Evolutionary conservation across 2,113 vertebrate genomes (phyloP), one percentile per base, ranked within the genome.

Genomic region (Perca schrenkii): DNA sequence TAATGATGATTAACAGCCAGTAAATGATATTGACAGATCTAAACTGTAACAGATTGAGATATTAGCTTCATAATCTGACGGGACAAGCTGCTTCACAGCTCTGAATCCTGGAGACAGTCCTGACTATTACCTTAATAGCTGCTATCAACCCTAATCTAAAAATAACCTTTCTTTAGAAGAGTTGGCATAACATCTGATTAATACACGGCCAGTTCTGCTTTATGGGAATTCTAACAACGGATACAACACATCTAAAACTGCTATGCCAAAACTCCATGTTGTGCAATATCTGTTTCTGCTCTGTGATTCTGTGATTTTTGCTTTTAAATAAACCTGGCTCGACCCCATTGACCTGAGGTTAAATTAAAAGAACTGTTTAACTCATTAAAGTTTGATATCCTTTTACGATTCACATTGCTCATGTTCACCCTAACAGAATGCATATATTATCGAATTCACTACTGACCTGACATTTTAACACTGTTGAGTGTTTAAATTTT

Each of bases 381-480:
- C 76, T 89, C 83, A 90, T 91, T 86, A 86, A 90, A 89, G 65
- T 84, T 86, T 65, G 40, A 92, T 90, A 81, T 88, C 61, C 54
- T 77, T 74, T 92, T 88, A 85, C 87, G 82, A 92, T 91, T 92
- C 90, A 81, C 52, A 77, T 77, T 36, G 28, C 70, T 89, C 53
- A 63, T 82, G 58, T 77, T 85, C 74, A 10, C 76, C 68, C 68
- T 82, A 85, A 89, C 84, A 82, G 62, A 64, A 77, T 81, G 89
- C 84, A 90, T 90, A 91, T 76, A 86, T 91, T 85, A 89, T 76
- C 71, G 60, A 52, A 83, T 81, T 86, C 82, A 80, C 73, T 49
- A 3, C 78, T 81, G 84, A 57, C 57, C 46, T 82, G 82, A 52
- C 77, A 77, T 79, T 77, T 82, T 89, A 80, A 91, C 77, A 86